Conservation (phyloP, 2,113 vertebrate genomes). For the Mustela lutreola region DNA sequence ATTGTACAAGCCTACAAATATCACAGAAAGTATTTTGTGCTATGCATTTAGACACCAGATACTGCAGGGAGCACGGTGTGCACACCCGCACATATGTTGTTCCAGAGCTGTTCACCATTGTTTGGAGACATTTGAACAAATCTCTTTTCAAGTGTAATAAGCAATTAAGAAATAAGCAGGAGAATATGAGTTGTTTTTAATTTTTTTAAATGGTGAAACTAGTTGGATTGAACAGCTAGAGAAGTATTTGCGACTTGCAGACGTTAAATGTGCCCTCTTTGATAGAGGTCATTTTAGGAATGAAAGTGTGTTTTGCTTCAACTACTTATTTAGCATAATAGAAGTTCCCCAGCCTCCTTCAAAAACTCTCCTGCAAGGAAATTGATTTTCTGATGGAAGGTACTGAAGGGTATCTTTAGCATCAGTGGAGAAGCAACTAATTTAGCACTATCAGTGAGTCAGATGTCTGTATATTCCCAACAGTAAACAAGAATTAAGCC, state of each 20-base stretch:
- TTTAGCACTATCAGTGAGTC: conserved; percentile 73
- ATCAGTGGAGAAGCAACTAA: conserved; percentile 76
- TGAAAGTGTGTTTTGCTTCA: conserved; percentile 50
- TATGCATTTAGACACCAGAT: conserved; percentile 60
- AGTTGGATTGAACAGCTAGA: background rate
- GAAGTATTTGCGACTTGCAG: conserved; percentile 20
- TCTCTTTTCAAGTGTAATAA: conserved; percentile 60
- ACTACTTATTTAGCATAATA: conserved; percentile 63
- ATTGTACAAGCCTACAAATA: conserved; percentile 41
- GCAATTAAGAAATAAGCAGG: conserved; percentile 47
- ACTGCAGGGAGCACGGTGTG: conserved; percentile 70
- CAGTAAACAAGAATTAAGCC: conserved; percentile 73
- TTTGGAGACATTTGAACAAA: conserved; percentile 70
- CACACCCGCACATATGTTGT: background rate
- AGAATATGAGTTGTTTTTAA: conserved; percentile 51
- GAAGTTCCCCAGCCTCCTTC: conserved; percentile 55
- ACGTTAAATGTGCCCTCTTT: conserved; percentile 26
- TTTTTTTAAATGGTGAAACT: conserved; percentile 24
- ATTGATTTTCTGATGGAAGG: conserved; percentile 82
- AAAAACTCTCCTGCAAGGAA: conserved; percentile 73
- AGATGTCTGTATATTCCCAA: conserved; percentile 64
- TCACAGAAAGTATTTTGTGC: conserved; percentile 64
- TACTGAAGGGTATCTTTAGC: conserved; percentile 78
- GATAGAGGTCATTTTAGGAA: conserved; percentile 69
- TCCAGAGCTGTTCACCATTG: conserved; percentile 68